Evolutionary conservation across 1,140 invertebrate species (phyloP), one percentile per base, ranked within the genome.

Genomic region (Pogonus chalceus): DNA sequence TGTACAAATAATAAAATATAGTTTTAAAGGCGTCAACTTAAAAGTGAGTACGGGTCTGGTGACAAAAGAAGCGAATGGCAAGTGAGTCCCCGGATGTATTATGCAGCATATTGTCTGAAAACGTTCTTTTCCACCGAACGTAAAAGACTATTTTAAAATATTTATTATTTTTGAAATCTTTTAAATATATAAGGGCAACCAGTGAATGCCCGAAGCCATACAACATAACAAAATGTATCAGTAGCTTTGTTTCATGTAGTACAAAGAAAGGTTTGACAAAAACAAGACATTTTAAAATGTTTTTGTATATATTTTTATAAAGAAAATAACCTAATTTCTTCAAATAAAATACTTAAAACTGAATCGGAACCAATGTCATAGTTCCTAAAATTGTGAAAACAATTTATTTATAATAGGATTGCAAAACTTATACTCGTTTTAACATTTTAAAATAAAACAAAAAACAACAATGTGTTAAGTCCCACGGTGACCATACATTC

Each of bases 221-320:
- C 26, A 31, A 31, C 14, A 14, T 31, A 31, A 4, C 26, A 14
- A 7, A 31, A 31, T 31, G 26, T 31, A 31, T 7, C 26, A n/a
- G 26, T 31, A 31, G 14, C 26, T 4, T 4, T 4, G 26, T 31
- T 31, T 4, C 26, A 31, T 31, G 26, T 14, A 14, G 4, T 31
- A 31, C 26, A 31, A 14, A 7, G 26, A 4, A 31, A 4, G 26
- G 7, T 31, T n/a, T n/a, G n/a, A n/a, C n/a, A n/a, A n/a, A n/a
- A n/a, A n/a, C n/a, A n/a, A n/a, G n/a, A 39, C 35, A 53, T 53
- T 53, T 46, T 53, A 53, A 56, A 56, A 56, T 24, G 47, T 35
- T 37, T 35, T 50, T 46, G 37, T 35, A 49, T 39, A 54, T 48
- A 35, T 23, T 48, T 20, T 16, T 18, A 16, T 12, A 47, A 0